Conservation (phyloP, 2,113 vertebrate species). For the Thymallus thymallus region DNA sequence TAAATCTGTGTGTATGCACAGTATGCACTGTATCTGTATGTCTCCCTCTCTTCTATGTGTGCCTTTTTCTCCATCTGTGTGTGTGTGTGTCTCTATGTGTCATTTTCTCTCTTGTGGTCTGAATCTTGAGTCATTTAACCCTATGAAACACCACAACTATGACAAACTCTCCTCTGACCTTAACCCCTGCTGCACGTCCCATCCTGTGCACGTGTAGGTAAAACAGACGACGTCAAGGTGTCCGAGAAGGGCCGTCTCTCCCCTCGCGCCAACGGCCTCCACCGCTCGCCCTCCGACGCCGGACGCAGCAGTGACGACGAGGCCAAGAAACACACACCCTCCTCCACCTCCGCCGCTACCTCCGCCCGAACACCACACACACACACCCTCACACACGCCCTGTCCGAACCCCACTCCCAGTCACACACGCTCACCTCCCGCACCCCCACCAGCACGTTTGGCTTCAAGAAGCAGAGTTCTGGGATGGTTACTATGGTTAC, state of each 20-base stretch:
- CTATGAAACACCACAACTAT: not conserved
- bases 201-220: constrained; percentile 72
- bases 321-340: constrained; percentile 75
- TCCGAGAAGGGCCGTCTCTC: constrained; percentile 93
- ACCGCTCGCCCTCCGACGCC: constrained; percentile 91
- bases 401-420: constrained; percentile 53
- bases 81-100: not conserved
- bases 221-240: constrained; percentile 96
- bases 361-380: constrained; percentile 61
- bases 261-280: constrained; percentile 83
- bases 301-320: constrained; percentile 93
- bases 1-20: not conserved
- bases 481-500: constrained; percentile 88
- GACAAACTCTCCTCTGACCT: not conserved
- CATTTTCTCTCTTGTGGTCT: not conserved
- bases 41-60: not conserved
- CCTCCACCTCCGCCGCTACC: constrained; percentile 53
- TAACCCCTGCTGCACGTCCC: not conserved
- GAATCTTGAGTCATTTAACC: not conserved
- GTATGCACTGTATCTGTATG: not conserved
- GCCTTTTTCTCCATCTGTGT: not conserved
- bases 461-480: constrained; percentile 91
- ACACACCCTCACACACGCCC: constrained; percentile 40
- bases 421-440: constrained; percentile 66
- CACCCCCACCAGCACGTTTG: constrained; percentile 85